Evolutionary conservation across 2,888 invertebrate genomes (phyloP), one percentile per base, ranked within the genome.

Genomic region (Melieria picta): DNA sequence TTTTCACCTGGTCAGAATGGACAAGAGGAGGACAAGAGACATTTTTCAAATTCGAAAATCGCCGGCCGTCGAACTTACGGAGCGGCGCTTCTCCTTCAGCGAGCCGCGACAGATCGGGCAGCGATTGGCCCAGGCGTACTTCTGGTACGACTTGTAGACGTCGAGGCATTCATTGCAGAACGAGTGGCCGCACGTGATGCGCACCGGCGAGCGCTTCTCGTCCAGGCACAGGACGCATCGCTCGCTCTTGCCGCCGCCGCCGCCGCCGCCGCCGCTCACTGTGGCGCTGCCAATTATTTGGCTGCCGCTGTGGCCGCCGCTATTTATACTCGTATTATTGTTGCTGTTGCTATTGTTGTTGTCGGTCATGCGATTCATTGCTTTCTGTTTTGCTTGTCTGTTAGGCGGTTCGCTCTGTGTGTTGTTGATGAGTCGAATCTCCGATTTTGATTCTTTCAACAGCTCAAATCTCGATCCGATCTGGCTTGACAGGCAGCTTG

Each of bases 201-300:
- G 67, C 3, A 76, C 77, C 10, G 78, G 78, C 1, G 65, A 75
- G n/a, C 75, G 77, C 65, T 78, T 78, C 61, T 77, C 65, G n/a
- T 77, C 78, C 64, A 78, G 65, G 52, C 78, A 78, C 16, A 78
- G 56, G 30, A 78, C 78, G 70, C 78, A 75, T 50, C 72, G 65
- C 50, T 74, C 74, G 46, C 46, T 63, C 11, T 52, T 50, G 11
- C 16, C 46, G 3, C 0, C 13, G 13, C 42, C n/a, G 4, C 57
- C 56, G 13, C 16, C 7, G 46, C 45, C 10, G 57, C 56, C 46
- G 30, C 47, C 42, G 5, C 45, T 47, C 42, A 48, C 42, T 7
- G 30, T 30, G 13, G 42, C 5, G 13, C 7, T 7, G n/a, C 16
- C n/a, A 5, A 57, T 58, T 4, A 46, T 11, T 47, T 48, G 4